These are phyloP conservation scores for Dicrostonyx torquatus DNA, from an alignment of 2,797 vertebrate species.

Conservation along the genomic window DNA sequence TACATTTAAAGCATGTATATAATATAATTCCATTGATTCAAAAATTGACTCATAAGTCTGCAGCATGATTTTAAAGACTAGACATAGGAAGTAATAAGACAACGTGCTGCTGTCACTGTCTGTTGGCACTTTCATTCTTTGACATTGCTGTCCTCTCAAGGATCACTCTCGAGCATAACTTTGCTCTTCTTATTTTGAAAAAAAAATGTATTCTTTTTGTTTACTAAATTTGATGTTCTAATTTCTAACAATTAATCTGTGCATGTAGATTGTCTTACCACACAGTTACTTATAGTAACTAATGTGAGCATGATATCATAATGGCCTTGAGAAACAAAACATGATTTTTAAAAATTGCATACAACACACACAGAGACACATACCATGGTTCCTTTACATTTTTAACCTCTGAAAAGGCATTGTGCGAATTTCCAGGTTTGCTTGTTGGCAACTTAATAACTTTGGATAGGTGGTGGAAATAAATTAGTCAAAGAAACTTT, in stretches of 20 bases:
- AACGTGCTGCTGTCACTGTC: background rate
- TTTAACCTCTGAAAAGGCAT: background rate
- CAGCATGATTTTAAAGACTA: background rate
- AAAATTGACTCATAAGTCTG: background rate
- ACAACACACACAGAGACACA: background rate
- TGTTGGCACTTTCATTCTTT: background rate
- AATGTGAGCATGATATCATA: background rate
- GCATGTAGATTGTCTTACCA: background rate
- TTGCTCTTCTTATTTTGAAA: background rate
- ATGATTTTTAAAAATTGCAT: background rate
- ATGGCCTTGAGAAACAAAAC: background rate
- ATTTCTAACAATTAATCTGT: background rate
- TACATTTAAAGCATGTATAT: background rate
- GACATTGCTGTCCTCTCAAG: background rate
- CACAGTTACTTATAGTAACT: background rate
- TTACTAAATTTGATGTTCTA: background rate
- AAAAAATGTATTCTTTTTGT: background rate
- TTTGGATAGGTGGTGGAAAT: background rate
- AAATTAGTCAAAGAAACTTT: constrained; percentile 14
- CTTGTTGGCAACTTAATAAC: background rate
- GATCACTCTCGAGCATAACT: background rate
- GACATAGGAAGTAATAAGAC: background rate
- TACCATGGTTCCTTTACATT: background rate
- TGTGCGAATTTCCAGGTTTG: background rate
- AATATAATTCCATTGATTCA: background rate